Evolutionary conservation across 2,797 vertebrate genomes (phyloP).

Genomic region (Anableps anableps): DNA sequence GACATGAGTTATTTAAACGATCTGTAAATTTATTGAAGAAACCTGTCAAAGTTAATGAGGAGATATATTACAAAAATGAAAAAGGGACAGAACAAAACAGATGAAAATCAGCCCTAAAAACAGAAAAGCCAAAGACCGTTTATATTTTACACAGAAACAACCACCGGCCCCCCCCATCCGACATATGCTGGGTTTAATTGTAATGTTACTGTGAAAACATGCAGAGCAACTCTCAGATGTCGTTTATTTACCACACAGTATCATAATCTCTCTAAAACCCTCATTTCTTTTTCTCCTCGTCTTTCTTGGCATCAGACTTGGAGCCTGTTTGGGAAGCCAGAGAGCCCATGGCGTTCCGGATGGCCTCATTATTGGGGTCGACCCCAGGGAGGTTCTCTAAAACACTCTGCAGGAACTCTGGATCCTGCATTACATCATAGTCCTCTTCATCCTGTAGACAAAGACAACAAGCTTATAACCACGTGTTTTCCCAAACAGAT

Average conservation of each 20-base stretch:
- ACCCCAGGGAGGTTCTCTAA: constrained; percentile 94
- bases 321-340: constrained; percentile 85
- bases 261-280: constrained; percentile 10
- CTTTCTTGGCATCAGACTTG: constrained; percentile 86
- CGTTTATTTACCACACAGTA: constrained; percentile 40
- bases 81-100: constrained; percentile 36
- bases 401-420: constrained; percentile 96
- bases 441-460: constrained; percentile 89
- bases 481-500: not conserved
- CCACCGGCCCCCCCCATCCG: too few relatives aligned
- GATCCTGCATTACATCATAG: constrained; percentile 97
- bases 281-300: constrained; percentile 88
- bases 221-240: constrained; percentile 43
- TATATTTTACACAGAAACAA: constrained; percentile 40
- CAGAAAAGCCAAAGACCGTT: constrained; percentile 25
- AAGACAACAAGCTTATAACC: not conserved
- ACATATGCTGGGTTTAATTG: constrained; percentile 29
- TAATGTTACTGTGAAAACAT: constrained; percentile 42
- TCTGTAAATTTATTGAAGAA: constrained; percentile 63
- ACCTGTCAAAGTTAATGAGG: constrained; percentile 16
- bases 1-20: not conserved
- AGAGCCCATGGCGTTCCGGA: constrained; percentile 96
- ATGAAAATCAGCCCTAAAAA: constrained; percentile 18
- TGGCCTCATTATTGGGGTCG: constrained; percentile 96
- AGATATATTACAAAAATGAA: constrained; percentile 57